Conservation (phyloP, 1,140 invertebrate species). For the Telenomus remus region DNA sequence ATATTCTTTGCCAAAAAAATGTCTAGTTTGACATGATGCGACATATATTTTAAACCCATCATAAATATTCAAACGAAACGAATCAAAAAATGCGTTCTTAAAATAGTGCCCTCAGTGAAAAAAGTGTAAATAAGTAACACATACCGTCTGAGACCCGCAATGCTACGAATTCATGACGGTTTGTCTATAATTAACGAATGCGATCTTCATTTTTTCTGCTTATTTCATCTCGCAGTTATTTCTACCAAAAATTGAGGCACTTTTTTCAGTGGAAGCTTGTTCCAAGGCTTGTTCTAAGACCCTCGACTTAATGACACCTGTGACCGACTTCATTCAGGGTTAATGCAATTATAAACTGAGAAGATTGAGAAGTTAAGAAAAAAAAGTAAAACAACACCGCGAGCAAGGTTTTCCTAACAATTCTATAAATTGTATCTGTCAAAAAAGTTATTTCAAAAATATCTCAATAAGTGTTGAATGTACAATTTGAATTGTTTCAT, state of each 20-base stretch:
- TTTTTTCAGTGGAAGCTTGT: background rate
- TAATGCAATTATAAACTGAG: conserved; percentile 45
- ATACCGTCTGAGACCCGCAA: no score
- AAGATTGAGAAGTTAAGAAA: conserved; percentile 48
- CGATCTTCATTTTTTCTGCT: background rate
- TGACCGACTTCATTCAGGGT: conserved; percentile 57
- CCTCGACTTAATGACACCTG: conserved; percentile 51
- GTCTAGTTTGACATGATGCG: no score
- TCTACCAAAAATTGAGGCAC: background rate
- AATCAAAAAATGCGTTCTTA: no score
- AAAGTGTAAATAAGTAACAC: no score
- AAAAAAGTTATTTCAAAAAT: no score
- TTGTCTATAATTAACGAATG: no score
- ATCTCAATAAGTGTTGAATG: no score
- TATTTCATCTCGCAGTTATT: background rate
- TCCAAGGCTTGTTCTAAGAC: conserved; percentile 12
- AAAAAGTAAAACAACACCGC: conserved; percentile 34
- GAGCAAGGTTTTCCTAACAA: conserved; percentile 30
- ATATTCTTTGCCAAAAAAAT: background rate
- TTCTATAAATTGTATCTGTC: conserved; percentile 23
- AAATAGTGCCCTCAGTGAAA: no score
- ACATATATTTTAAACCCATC: no score
- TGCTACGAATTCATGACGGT: no score
- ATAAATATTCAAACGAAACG: no score
- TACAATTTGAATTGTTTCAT: no score